Evolutionary conservation across 2,113 vertebrate species (phyloP), one percentile per base, ranked within the genome.

Genomic region (Pollachius pollachius): DNA sequence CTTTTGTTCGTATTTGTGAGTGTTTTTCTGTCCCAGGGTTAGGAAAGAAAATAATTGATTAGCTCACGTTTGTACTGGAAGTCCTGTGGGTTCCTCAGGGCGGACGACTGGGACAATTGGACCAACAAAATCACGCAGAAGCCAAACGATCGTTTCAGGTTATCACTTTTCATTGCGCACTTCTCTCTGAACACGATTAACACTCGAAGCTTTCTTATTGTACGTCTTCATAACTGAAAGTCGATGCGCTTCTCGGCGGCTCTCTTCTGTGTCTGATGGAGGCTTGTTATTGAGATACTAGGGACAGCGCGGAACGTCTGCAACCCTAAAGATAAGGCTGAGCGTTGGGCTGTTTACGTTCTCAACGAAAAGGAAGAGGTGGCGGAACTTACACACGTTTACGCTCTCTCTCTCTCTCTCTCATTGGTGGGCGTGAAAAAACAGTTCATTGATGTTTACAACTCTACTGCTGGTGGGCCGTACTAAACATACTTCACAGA

Each of bases 41-140:
- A 15, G 52, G 52, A 52, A 60, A 60, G 9, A 19, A 4, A 60
- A 13, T 11, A 3, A 19, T 19, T 18, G 18, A 60, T 48, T 12
- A 7, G 27, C 84, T 21, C 85, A 93, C 91, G 89, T 87, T 92
- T 93, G 21, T 68, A 85, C 15, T 86, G 52, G 70, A 91, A 88
- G 57, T 62, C 37, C 16, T 68, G 63, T 5, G 79, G 62, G 23
- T 75, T 76, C 23, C 52, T 73, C 19, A 60, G 30, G 9, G 19
- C 3, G 66, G 67, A 58, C 30, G 30, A 34, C 30, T 5, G 30
- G 15, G 66, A 25, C 0, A 56, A n/a, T 5, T 52, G 48, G 60
- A 72, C 71, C 83, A 75, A 80, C 18, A 78, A 15, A 1, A 84
- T 4, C 18, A 67, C 0, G 64, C 7, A 74, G 59, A 86, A 68